These are phyloP conservation scores for Vesta saturnalis DNA, from an alignment of 2,888 invertebrate genomes.

Conservation along the genomic window DNA sequence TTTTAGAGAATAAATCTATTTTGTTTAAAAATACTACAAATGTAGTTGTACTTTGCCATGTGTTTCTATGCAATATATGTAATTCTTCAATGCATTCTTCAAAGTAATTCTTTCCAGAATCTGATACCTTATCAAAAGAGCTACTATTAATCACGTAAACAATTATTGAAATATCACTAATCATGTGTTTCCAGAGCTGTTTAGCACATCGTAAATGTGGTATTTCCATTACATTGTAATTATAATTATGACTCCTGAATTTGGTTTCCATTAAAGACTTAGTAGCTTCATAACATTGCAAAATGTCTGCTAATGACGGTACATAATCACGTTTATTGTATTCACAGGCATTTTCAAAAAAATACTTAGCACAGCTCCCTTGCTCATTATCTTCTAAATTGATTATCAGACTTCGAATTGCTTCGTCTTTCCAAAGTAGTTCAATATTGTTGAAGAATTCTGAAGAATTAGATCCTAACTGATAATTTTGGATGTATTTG, in stretches of 20 bases:
- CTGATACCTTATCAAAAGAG: background rate
- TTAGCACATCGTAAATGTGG: background rate
- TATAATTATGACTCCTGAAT: background rate
- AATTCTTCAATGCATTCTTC: background rate
- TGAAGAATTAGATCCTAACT: background rate
- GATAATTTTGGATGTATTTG: background rate
- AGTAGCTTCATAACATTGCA: background rate
- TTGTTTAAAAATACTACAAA: background rate
- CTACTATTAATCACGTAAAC: background rate
- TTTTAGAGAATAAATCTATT: background rate
- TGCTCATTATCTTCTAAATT: background rate
- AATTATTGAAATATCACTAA: background rate
- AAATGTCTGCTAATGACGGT: background rate
- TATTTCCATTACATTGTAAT: background rate
- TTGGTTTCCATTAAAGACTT: background rate
- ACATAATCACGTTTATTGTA: background rate
- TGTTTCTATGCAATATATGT: background rate
- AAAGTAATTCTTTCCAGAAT: background rate
- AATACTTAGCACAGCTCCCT: background rate
- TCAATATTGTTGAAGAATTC: background rate
- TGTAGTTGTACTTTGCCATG: background rate
- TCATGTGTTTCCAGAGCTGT: background rate
- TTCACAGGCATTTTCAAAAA: background rate
- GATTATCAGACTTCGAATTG: background rate
- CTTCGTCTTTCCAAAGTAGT: background rate